Evolutionary conservation across 2,888 invertebrate genomes (phyloP).

Genomic region (Tachina lurida): DNA sequence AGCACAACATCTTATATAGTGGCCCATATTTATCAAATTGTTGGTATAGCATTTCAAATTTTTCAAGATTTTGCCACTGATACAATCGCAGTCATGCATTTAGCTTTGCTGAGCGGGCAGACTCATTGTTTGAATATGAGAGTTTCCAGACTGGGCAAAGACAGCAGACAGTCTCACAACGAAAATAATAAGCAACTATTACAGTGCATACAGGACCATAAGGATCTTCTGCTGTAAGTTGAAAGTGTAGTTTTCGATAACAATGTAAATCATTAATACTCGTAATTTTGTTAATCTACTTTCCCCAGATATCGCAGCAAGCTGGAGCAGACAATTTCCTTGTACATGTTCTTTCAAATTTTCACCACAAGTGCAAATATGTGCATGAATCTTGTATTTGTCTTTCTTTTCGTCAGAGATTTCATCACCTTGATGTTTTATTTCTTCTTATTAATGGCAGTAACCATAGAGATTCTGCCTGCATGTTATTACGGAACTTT

Average conservation of each 20-base stretch:
- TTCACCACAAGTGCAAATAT: too few species aligned
- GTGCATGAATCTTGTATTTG: conserved; percentile 35
- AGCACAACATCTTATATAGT: too few species aligned
- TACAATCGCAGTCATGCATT: conserved; percentile 59
- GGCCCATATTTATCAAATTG: too few species aligned
- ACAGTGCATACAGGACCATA: conserved; percentile 70
- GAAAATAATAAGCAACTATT: conserved; percentile 39
- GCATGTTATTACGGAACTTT: conserved; percentile 67
- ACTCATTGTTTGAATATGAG: conserved; percentile 65
- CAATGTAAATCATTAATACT: too few species aligned
- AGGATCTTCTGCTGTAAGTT: conserved; percentile 67
- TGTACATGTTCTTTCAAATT: too few species aligned
- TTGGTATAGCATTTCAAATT: too few species aligned
- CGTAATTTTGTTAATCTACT: conserved; percentile 41
- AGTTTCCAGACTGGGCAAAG: conserved; percentile 64
- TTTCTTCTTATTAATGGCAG: conserved; percentile 53
- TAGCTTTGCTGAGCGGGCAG: conserved; percentile 70
- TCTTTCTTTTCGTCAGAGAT: conserved; percentile 60
- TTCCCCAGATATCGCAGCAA: conserved; percentile 48
- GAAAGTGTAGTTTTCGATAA: too few species aligned
- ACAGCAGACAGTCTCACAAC: not conserved
- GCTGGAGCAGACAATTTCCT: conserved; percentile 55
- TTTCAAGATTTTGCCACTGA: conserved; percentile 63
- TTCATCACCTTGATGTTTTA: conserved; percentile 48
- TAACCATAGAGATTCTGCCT: conserved; percentile 65